Base-by-base conservation (phyloP, 2,888 invertebrate species). In the Sarcophaga subvicina region DNA sequence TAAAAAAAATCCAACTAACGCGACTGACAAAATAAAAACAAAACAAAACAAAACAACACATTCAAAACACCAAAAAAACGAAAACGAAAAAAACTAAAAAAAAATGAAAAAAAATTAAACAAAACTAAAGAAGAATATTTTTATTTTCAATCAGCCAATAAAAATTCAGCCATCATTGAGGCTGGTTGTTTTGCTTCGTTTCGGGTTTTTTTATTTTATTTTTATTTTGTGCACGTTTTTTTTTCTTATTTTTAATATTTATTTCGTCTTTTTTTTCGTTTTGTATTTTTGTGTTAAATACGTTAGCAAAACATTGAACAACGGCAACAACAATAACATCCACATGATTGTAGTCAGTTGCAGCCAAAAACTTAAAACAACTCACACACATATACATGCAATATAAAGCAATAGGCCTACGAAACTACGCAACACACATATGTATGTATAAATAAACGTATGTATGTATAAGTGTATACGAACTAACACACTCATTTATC, bases 111-210 rank as follows among this genome's bases (percentile, higher is more conserved):
- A 86, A 79, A 88, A 80, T 85, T 85, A 37, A 88, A 88, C 89
- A 89, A 88, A 89, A 90, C 91, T 90, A 54, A 91, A 90, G 89
- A 91, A 90, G 89, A 91, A 90, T 88, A 89, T 85, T 89, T 90
- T 91, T 91, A 90, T 91, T 91, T 91, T 90, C 91, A 91, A 92
- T 91, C 93, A 93, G 93, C 93, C 93, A 93, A 93, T 93, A 93
- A 93, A 93, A 93, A 93, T 91, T 91, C 93, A 93, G 93, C 92
- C 92, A 91, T 92, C 93, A 93, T 91, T 90, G 90, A 89, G 89
- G 88, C 89, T 87, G 88, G 64, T 75, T 83, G 75, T 90, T 81
- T 77, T 76, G 72, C 73, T 8, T 54, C 27, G n/a, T 67, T 67
- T 45, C 17, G 54, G 5, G 5, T 54, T 49, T 63, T 80, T 64